These are phyloP conservation scores for Ormyrus rosae DNA, from an alignment of 2,888 invertebrate species.

Conservation along the genomic window DNA sequence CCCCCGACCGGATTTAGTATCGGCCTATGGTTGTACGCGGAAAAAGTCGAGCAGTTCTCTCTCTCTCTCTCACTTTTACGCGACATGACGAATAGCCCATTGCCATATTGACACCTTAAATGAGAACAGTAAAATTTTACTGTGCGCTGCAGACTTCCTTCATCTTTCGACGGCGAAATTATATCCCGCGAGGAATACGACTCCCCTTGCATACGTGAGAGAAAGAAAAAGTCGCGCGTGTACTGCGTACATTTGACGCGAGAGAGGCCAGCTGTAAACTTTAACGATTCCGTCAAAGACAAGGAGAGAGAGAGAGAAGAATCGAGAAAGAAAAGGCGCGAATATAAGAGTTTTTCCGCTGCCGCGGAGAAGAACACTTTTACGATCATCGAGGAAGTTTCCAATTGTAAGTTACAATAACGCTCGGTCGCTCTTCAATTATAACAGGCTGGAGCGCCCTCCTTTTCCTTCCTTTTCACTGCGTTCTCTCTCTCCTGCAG, in stretches of 20 bases:
- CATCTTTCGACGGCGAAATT: conserved; percentile 28
- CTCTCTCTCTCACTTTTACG: conserved; percentile 8
- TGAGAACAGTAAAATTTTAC: conserved; percentile 49
- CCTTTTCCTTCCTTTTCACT: conserved; percentile 5
- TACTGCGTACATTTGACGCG: conserved; percentile 26
- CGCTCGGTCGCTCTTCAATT: conserved; percentile 46
- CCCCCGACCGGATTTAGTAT: conserved; percentile 1
- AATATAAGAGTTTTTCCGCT: conserved; percentile 34
- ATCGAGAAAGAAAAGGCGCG: background rate
- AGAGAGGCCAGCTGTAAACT: conserved; percentile 41
- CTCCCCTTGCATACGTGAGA: conserved; percentile 18
- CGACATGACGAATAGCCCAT: conserved; percentile 40
- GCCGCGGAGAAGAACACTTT: conserved; percentile 21
- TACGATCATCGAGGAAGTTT: conserved; percentile 51
- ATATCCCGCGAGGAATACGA: conserved; percentile 41
- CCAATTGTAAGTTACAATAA: conserved; percentile 39
- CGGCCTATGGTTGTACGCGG: background rate
- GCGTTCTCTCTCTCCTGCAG: background rate
- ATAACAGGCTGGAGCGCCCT: conserved; percentile 15
- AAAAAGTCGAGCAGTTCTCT: conserved; percentile 9
- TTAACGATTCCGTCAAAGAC: conserved; percentile 49
- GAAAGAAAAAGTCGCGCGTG: background rate
- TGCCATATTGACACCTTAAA: conserved; percentile 45
- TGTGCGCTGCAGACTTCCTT: conserved; percentile 30
- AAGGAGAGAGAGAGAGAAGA: background rate